phyloP scores from a whole-genome alignment of 1,140 invertebrate genomes.

The Drosophila ambigua region DNA sequence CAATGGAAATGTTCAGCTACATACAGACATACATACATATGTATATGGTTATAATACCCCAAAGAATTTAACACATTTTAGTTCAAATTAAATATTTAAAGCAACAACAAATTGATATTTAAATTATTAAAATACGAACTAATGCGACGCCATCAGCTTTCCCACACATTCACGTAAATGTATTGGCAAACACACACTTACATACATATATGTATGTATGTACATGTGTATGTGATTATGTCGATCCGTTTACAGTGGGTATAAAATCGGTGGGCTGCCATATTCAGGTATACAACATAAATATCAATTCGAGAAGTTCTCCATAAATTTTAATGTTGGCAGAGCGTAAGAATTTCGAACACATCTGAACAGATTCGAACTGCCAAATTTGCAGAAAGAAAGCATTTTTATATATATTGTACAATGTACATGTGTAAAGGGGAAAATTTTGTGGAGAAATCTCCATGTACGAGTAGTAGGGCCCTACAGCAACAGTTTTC shows the following conservation, averaged over 20 bases:
- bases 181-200: slow-evolving; percentile 11
- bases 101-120: slow-evolving; percentile 82
- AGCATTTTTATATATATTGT: not conserved
- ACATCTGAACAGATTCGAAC: too few species aligned
- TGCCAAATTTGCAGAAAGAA: too few species aligned
- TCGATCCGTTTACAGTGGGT: slow-evolving; percentile 14
- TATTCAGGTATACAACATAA: too few species aligned
- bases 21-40: too few species aligned
- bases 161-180: slow-evolving; percentile 30
- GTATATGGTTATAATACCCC: slow-evolving; percentile 63
- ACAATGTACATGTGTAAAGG: too few species aligned
- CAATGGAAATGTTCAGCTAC: slow-evolving; percentile 24
- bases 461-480: too few species aligned
- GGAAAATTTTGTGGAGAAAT: too few species aligned
- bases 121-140: slow-evolving; percentile 81
- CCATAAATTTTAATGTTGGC: too few species aligned
- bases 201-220: slow-evolving; percentile 10
- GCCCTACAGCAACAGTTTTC: not conserved
- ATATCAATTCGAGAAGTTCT: too few species aligned
- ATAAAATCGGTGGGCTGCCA: not conserved
- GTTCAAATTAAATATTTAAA: slow-evolving; percentile 82
- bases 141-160: slow-evolving; percentile 67
- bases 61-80: slow-evolving; percentile 82
- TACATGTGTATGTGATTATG: slow-evolving; percentile 22
- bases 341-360: too few species aligned